phyloP scores from a whole-genome alignment of 2,797 vertebrate genomes.

The Setipinna tenuifilis region DNA sequence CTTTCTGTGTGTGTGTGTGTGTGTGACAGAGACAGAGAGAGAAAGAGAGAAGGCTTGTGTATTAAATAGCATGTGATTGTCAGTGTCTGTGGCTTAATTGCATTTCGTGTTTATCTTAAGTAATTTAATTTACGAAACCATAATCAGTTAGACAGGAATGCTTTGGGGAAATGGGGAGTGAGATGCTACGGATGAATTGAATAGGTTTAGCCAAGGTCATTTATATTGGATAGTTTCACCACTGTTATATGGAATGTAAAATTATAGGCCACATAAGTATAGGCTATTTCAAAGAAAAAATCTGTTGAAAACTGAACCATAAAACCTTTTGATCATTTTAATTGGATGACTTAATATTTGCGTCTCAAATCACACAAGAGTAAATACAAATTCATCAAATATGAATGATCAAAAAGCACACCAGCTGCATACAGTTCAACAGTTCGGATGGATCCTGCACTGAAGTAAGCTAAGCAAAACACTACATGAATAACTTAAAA shows the following conservation, averaged over 20 bases:
- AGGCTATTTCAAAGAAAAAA: not conserved
- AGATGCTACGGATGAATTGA: not conserved
- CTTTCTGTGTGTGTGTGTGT: not conserved
- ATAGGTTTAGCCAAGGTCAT: not conserved
- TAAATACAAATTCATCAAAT: not conserved
- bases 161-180: not conserved
- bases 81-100: not conserved
- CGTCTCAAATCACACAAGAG: not conserved
- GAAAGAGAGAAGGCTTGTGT: not conserved
- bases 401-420: not conserved
- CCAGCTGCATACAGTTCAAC: not conserved
- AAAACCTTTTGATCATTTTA: not conserved
- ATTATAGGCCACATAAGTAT: no score
- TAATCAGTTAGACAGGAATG: not conserved
- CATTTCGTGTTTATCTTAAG: not conserved
- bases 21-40: not conserved
- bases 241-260: no score
- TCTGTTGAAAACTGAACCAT: not conserved
- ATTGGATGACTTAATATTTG: not conserved
- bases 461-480: no score
- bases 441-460: not conserved
- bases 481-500: not conserved
- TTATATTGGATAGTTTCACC: not conserved
- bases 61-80: not conserved
- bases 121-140: conserved; percentile 11